Conservation (phyloP, 1,140 invertebrate species). For the Rhagoletis pomonella region DNA sequence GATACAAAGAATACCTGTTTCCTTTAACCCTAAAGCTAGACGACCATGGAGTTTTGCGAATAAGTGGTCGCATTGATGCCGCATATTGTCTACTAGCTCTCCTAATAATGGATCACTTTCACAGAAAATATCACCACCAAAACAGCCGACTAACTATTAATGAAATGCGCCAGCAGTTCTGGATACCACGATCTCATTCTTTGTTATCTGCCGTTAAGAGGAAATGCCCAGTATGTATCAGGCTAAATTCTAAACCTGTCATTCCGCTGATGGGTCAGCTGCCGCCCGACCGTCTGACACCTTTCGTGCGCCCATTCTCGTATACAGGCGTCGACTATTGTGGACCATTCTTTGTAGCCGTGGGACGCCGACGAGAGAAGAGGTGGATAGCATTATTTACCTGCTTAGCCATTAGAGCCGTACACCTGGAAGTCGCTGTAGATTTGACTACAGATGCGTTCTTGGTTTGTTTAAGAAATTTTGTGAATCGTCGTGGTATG, state of each 20-base stretch:
- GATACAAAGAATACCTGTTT: not conserved
- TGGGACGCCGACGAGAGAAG: slow-evolving; percentile 10
- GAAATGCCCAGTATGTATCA: not conserved
- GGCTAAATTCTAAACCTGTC: not conserved
- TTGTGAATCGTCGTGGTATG: not conserved
- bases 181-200: slow-evolving; percentile 34
- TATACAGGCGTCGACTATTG: slow-evolving; percentile 24
- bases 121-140: slow-evolving; percentile 51
- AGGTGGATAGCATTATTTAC: not conserved
- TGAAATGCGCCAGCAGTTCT: slow-evolving; percentile 47
- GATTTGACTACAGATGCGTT: slow-evolving; percentile 55
- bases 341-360: slow-evolving; percentile 17
- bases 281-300: slow-evolving; percentile 1
- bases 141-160: slow-evolving; percentile 47
- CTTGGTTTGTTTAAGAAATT: slow-evolving; percentile 54
- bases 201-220: not conserved
- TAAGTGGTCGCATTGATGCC: slow-evolving; percentile 32
- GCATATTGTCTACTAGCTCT: not conserved
- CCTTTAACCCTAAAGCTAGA: slow-evolving; percentile 11
- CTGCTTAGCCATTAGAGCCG: not conserved
- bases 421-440: not conserved
- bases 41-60: not conserved
- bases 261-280: slow-evolving; percentile 1
- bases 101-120: slow-evolving; percentile 21
- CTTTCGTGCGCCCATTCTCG: slow-evolving; percentile 4